A percentile compares a stretch with the other conserved stretches of the same genome.
Evolutionary conservation across 1,140 invertebrate species (phyloP).

Genomic region (Cyphomyrmex costatus): DNA sequence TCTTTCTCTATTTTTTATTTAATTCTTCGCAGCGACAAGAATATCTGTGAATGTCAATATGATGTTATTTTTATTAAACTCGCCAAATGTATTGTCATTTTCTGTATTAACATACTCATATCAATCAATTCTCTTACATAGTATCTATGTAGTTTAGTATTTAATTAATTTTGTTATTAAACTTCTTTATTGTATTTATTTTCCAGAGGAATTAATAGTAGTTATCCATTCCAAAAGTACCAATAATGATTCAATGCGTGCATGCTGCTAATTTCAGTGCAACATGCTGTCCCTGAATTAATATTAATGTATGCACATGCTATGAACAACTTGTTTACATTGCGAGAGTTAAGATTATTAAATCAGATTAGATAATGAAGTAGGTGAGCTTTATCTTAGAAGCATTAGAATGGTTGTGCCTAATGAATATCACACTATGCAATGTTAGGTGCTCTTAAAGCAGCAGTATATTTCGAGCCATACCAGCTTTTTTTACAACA

Average conservation of each 20-base stretch:
- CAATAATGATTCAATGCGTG: neutral
- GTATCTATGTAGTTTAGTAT: neutral
- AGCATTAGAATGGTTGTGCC: conserved; percentile 44
- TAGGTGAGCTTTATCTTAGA: neutral
- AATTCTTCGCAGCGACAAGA: neutral
- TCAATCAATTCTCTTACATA: neutral
- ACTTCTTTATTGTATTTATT: neutral
- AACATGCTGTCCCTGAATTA: conserved; percentile 7
- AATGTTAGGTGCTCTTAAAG: conserved; percentile 9
- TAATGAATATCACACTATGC: neutral
- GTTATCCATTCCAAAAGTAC: neutral
- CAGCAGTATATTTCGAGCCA: conserved; percentile 55
- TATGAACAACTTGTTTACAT: conserved; percentile 46
- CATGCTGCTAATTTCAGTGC: neutral
- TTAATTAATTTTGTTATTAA: neutral
- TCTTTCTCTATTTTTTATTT: neutral
- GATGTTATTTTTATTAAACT: neutral
- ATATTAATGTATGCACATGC: neutral
- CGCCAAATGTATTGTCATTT: neutral
- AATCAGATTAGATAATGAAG: neutral
- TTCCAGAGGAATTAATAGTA: neutral
- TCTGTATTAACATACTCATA: neutral
- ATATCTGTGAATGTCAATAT: neutral
- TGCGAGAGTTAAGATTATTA: neutral
- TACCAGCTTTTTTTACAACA: conserved; percentile 82